Percentiles rank a stretch among this genome's conserved stretches.
phyloP scores from a whole-genome alignment of 1,140 invertebrate species.

The Augochlora pura region DNA sequence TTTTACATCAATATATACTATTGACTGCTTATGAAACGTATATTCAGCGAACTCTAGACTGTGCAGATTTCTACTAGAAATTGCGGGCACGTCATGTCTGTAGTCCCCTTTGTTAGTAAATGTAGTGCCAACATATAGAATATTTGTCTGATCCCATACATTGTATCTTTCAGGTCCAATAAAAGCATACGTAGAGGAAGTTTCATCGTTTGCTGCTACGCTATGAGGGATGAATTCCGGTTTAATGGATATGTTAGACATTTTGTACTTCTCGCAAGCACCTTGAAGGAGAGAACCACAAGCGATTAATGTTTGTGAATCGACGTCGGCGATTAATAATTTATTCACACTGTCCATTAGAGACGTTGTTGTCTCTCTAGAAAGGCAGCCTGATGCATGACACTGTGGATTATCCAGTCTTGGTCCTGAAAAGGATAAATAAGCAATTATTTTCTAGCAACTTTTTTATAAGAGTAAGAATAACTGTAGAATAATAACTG shows the following conservation, averaged over 20 bases:
- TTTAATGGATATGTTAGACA: conserved; percentile 89
- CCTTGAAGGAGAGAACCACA: conserved; percentile 94
- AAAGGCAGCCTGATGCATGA: conserved; percentile 90
- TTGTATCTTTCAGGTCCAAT: conserved; percentile 94
- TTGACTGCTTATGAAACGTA: conserved; percentile 92
- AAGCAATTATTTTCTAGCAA: background rate
- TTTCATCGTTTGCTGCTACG: conserved; percentile 94
- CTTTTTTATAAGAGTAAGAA: no score
- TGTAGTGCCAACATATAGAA: conserved; percentile 96
- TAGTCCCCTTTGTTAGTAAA: conserved; percentile 96
- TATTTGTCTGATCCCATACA: conserved; percentile 87
- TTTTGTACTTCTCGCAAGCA: conserved; percentile 92
- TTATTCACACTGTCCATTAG: conserved; percentile 94
- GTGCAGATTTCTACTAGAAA: conserved; percentile 91
- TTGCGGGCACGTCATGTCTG: conserved; percentile 95
- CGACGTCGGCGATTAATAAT: conserved; percentile 92
- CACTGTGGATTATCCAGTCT: conserved; percentile 92
- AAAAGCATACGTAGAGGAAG: conserved; percentile 95
- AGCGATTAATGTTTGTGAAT: conserved; percentile 89
- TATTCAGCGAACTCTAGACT: conserved; percentile 90
- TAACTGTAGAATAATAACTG: conserved; percentile 9
- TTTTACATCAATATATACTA: conserved; percentile 95
- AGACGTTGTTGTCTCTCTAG: conserved; percentile 84
- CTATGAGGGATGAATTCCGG: conserved; percentile 88
- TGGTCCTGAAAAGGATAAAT: conserved; percentile 82